Conservation (phyloP, 2,888 invertebrate species). For the Torymus texanus region DNA sequence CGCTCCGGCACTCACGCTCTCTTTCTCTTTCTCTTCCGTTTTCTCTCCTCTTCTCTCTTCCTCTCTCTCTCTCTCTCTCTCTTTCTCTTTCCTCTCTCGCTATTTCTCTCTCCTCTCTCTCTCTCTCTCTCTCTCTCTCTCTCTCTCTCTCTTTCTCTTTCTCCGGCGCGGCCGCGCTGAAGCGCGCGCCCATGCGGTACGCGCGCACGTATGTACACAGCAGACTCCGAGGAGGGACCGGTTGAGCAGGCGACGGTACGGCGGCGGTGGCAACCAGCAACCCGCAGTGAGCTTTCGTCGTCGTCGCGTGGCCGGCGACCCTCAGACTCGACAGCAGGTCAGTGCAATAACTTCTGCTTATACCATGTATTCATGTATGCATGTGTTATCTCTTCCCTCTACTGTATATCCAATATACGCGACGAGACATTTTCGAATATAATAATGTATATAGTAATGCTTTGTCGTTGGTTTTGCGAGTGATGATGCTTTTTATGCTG, state of each 20-base stretch:
- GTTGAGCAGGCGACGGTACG: not conserved
- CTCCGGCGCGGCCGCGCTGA: not conserved
- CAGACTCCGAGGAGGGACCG: too few relatives aligned
- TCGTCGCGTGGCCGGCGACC: slow-evolving; percentile 32
- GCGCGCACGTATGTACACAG: not conserved
- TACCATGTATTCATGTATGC: not conserved
- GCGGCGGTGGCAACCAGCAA: not conserved
- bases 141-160: not conserved
- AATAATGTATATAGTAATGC: too few relatives aligned
- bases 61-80: slow-evolving; percentile 24
- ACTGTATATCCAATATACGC: not conserved
- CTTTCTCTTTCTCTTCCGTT: not conserved
- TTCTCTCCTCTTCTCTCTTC: not conserved
- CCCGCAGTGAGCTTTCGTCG: slow-evolving; percentile 18
- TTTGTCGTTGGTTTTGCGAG: too few relatives aligned
- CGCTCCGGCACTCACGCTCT: not conserved
- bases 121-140: slow-evolving; percentile 19
- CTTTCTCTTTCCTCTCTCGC: slow-evolving; percentile 2
- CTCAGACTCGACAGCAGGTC: slow-evolving; percentile 17
- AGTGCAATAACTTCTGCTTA: not conserved
- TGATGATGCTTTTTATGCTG: too few relatives aligned
- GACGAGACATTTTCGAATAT: too few relatives aligned
- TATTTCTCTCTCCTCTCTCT: not conserved
- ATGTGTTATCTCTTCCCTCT: not conserved
- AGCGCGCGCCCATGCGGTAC: too few relatives aligned